These are phyloP conservation scores for Corythoichthys intestinalis DNA, from an alignment of 2,113 vertebrate genomes.

Conservation along the genomic window DNA sequence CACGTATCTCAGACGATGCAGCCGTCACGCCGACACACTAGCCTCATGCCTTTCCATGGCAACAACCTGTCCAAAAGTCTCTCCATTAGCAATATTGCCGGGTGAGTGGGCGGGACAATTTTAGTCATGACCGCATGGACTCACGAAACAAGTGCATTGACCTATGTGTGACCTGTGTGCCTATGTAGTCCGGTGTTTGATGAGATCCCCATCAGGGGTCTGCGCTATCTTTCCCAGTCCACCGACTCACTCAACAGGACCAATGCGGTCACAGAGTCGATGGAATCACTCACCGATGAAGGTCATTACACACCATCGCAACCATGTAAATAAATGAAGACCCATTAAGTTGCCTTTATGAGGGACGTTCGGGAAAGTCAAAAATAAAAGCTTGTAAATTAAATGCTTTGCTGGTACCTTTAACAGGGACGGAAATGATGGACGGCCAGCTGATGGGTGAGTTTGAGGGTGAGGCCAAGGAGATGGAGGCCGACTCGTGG, in stretches of 20 bases:
- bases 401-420: neutral
- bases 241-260: slow-evolving; percentile 94
- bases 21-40: slow-evolving; percentile 78
- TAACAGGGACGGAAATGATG: slow-evolving; percentile 90
- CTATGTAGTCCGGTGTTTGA: slow-evolving; percentile 83
- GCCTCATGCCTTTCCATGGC: slow-evolving; percentile 66
- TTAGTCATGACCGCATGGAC: neutral
- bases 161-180: neutral
- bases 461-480: slow-evolving; percentile 85
- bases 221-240: slow-evolving; percentile 89
- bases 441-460: slow-evolving; percentile 95
- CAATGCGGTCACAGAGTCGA: slow-evolving; percentile 87
- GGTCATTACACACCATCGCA: slow-evolving; percentile 68
- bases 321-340: slow-evolving; percentile 6
- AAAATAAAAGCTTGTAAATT: neutral
- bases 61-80: slow-evolving; percentile 91
- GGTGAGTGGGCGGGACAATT: slow-evolving; percentile 69
- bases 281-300: slow-evolving; percentile 91
- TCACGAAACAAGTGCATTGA: neutral
- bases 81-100: slow-evolving; percentile 97
- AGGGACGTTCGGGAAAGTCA: neutral
- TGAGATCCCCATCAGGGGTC: slow-evolving; percentile 81
- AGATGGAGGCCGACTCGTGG: slow-evolving; percentile 93
- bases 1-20: slow-evolving; percentile 51
- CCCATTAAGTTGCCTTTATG: neutral